These are phyloP conservation scores for Cochlearius cochlearius DNA, from an alignment of 2,113 vertebrate genomes.

Conservation along the genomic window DNA sequence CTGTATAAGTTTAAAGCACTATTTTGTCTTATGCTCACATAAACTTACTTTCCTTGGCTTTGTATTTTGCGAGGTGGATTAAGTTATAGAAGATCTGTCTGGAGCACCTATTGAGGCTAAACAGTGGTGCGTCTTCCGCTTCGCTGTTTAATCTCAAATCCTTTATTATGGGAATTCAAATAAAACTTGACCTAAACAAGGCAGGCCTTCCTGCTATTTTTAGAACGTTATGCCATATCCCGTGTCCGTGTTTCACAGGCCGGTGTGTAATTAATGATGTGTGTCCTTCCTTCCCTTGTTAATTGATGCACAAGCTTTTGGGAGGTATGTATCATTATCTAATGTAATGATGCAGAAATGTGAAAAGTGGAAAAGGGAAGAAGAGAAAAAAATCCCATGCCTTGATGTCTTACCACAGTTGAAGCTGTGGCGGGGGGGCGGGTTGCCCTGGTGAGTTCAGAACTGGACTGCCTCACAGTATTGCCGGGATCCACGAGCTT, in stretches of 20 bases:
- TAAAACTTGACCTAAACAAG: conserved; percentile 26
- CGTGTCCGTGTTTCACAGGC: not conserved
- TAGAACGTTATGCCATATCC: not conserved
- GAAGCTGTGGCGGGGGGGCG: fast-evolving
- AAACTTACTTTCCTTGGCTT: not conserved
- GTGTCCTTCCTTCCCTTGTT: conserved; percentile 4
- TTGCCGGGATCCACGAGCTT: not conserved
- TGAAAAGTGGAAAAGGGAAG: not conserved
- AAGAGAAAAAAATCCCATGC: not conserved
- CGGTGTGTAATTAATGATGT: not conserved
- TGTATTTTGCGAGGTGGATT: not conserved
- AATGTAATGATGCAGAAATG: conserved; percentile 9
- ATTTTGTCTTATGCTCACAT: not conserved
- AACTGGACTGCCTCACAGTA: not conserved
- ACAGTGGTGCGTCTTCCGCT: not conserved
- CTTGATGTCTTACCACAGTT: not conserved
- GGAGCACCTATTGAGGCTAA: not conserved
- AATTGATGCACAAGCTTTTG: conserved; percentile 20
- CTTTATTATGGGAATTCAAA: conserved; percentile 11
- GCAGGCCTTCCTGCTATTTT: not conserved
- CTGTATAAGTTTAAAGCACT: not conserved
- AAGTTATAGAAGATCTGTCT: not conserved
- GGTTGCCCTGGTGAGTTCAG: not conserved
- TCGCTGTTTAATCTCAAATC: not conserved
- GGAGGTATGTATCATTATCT: not conserved